phyloP scores from a whole-genome alignment of 2,113 vertebrate genomes.

The Gymnarchus niloticus region DNA sequence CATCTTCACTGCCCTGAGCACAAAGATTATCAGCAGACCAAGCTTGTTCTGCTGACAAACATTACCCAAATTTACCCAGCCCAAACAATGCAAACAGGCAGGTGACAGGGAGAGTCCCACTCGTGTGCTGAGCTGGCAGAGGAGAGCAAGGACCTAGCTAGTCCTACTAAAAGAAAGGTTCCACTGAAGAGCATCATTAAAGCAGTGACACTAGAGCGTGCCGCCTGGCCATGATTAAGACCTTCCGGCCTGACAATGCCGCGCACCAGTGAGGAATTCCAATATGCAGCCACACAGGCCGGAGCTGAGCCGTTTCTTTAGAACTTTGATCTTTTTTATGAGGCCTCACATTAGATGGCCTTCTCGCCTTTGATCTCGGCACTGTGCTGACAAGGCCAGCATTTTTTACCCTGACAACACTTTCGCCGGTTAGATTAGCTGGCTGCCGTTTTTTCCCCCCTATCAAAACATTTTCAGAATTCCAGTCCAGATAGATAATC shows the following conservation, averaged over 20 bases:
- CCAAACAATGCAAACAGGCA: background rate
- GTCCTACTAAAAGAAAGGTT: no score
- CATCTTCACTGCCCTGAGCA: background rate
- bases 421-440: slow-evolving; percentile 17
- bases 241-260: slow-evolving; percentile 11
- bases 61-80: background rate
- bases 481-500: slow-evolving; percentile 11
- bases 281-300: slow-evolving; percentile 2
- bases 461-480: slow-evolving; percentile 17
- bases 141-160: background rate
- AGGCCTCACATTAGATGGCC: background rate
- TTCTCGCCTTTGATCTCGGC: slow-evolving; percentile 3
- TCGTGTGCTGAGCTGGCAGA: background rate
- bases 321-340: slow-evolving; percentile 24
- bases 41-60: background rate
- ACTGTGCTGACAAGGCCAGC: background rate
- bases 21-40: background rate
- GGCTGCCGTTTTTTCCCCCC: background rate
- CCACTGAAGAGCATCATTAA: no score
- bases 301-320: background rate
- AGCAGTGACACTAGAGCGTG: background rate
- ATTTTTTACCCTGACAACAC: slow-evolving; percentile 20
- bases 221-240: slow-evolving; percentile 14
- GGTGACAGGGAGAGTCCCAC: background rate
- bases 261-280: slow-evolving; percentile 13